Base-by-base conservation (phyloP, 2,888 invertebrate species). In the Eudemis profundana region DNA sequence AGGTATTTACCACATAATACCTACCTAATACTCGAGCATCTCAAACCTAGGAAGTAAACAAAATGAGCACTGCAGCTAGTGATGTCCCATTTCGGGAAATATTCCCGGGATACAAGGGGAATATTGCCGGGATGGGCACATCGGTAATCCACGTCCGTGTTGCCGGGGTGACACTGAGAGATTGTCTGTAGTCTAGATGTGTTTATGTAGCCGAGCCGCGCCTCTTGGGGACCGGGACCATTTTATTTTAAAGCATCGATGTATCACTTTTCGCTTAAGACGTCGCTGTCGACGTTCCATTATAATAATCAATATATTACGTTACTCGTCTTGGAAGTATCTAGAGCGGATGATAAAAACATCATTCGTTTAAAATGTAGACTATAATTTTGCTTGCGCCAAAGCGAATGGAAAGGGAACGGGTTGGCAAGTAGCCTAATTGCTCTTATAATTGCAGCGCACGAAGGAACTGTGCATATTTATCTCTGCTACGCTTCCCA, bases 241-340 rank as follows among this genome's bases (percentile, higher is more conserved):
- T 47, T 56, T 61, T 61, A 61, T 61, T 46, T 63, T 56, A 38
- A 62, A 62, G 54, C 62, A 62, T 19, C 54, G 61, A 61, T 61
- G 46, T 54, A 63, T 63, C 62, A 56, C 49, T 63, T 63, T 63
- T 49, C 56, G 40, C 49, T 56, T 38, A 47, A 54, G 54, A 54
- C 23, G 46, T 38, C 54, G 54, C 29, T 40, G 23, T 42, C 54
- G 54, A 42, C 49, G 23, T 42, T 42, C 29, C 60, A 61, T 50
- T 56, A 36, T n/a, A 47, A 49, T 40, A 56, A 56, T 56, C 49
- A 14, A 40, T 49, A 49, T 49, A 29, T n/a, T 15, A 36, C 36
- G 7, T 21, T 23, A n/a, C n/a, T n/a, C n/a, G 14, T 2, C 27
- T 56, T n/a, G 5, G 7, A 17, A 17, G 42, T 29, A 27, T 40